phyloP scores from a whole-genome alignment of 2,113 vertebrate species.

The Athene noctua region DNA sequence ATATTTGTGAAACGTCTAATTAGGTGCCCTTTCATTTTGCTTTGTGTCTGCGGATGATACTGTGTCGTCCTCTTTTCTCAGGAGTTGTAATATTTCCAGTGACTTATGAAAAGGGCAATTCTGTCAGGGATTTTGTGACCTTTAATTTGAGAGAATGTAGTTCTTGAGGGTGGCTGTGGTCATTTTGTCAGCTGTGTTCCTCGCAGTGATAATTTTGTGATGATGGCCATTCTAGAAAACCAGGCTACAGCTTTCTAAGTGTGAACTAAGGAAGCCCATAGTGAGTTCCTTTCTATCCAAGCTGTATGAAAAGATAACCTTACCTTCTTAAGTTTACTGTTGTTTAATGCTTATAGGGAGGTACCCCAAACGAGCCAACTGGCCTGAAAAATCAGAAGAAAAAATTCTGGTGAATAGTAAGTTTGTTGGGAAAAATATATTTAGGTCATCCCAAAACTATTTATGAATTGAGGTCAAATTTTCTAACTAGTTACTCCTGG shows the following conservation, averaged over 20 bases:
- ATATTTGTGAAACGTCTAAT: conserved; percentile 33
- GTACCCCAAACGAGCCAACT: neutral
- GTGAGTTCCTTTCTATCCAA: neutral
- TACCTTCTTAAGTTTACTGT: neutral
- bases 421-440: neutral
- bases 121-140: neutral
- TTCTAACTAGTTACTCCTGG: neutral
- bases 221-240: neutral
- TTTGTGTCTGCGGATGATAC: neutral
- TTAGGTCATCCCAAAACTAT: neutral
- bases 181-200: neutral
- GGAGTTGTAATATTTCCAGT: neutral
- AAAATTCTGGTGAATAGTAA: neutral
- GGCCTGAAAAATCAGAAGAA: neutral
- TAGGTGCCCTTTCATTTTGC: neutral
- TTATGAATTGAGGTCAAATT: conserved; percentile 6
- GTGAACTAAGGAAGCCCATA: neutral
- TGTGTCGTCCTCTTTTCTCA: neutral
- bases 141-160: neutral
- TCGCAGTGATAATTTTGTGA: neutral
- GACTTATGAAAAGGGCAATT: conserved; percentile 49
- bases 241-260: neutral
- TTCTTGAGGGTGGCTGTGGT: neutral
- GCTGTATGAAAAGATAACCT: neutral
- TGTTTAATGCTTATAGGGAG: neutral